Evolutionary conservation across 2,888 invertebrate species (phyloP).

Genomic region (Gymnosoma rotundatum): DNA sequence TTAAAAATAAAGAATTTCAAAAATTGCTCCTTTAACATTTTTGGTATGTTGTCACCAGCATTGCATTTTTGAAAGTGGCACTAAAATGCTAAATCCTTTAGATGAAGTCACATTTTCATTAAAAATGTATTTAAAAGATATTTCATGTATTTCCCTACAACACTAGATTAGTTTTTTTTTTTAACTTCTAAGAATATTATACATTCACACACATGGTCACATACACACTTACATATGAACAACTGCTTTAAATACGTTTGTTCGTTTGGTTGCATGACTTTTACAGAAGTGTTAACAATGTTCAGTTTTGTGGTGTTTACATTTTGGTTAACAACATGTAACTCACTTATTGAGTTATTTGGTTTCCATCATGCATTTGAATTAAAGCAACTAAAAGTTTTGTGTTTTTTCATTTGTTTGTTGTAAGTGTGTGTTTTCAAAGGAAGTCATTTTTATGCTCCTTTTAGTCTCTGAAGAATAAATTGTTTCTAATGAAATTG

Average conservation of each 20-base stretch:
- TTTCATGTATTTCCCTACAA: conserved; percentile 40
- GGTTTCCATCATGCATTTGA: conserved; percentile 65
- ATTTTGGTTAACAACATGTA: conserved; percentile 76
- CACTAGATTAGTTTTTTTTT: background rate
- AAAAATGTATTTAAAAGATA: conserved; percentile 60
- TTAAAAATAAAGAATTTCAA: conserved; percentile 9
- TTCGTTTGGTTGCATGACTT: background rate
- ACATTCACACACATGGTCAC: background rate
- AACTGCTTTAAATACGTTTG: conserved; percentile 4
- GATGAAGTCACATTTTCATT: conserved; percentile 64
- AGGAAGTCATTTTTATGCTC: background rate
- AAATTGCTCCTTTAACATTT: conserved; percentile 48
- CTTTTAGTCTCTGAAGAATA: background rate
- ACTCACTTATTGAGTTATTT: conserved; percentile 76
- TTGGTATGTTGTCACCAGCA: conserved; percentile 33
- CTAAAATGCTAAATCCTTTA: conserved; percentile 10
- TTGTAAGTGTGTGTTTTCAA: background rate
- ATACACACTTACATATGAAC: background rate
- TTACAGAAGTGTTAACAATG: conserved; percentile 60
- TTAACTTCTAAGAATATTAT: background rate
- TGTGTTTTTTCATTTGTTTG: conserved; percentile 25
- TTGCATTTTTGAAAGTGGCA: background rate
- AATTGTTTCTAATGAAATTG: background rate
- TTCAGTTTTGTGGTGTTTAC: conserved; percentile 74
- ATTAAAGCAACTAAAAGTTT: conserved; percentile 30